Conservation (phyloP, 2,888 invertebrate species). For the Atrina japonica region DNA sequence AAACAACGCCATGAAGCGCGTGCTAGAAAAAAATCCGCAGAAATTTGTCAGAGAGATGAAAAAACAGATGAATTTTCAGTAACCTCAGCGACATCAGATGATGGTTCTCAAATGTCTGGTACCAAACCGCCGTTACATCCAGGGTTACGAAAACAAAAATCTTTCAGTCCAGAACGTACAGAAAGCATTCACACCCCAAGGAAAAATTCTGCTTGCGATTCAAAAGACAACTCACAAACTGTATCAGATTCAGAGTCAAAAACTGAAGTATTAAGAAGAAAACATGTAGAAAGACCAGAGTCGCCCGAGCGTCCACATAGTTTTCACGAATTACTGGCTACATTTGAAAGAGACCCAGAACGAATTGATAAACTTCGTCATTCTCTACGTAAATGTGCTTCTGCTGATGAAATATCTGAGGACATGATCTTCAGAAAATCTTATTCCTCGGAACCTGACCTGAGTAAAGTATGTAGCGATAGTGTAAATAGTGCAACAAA, state of each 20-base stretch:
- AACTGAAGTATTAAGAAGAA: slow-evolving; percentile 39
- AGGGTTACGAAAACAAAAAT: slow-evolving; percentile 25
- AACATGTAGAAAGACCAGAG: slow-evolving; percentile 37
- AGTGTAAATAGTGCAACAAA: slow-evolving; percentile 14
- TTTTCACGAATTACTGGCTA: slow-evolving; percentile 72
- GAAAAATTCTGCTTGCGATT: slow-evolving; percentile 14
- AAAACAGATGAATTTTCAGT: slow-evolving; percentile 34
- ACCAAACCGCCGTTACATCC: slow-evolving; percentile 44
- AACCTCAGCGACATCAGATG: slow-evolving; percentile 40
- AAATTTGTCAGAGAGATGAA: slow-evolving; percentile 43
- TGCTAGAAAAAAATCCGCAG: slow-evolving; percentile 45
- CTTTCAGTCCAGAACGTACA: slow-evolving; percentile 25
- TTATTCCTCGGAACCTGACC: slow-evolving; percentile 60
- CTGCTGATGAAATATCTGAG: slow-evolving; percentile 62
- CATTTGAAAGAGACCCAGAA: slow-evolving; percentile 63
- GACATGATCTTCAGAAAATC: slow-evolving; percentile 60
- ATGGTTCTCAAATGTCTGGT: slow-evolving; percentile 23
- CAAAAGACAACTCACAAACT: slow-evolving; percentile 13
- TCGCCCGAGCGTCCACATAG: slow-evolving; percentile 67
- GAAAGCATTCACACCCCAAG: slow-evolving; percentile 14
- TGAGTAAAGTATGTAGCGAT: slow-evolving; percentile 22
- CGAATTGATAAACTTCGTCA: slow-evolving; percentile 52
- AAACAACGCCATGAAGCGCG: slow-evolving; percentile 64
- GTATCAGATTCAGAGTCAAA: slow-evolving; percentile 17
- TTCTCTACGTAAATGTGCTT: slow-evolving; percentile 66